Conservation (phyloP, 1,140 invertebrate genomes). For the Trachymyrmex septentrionalis region DNA sequence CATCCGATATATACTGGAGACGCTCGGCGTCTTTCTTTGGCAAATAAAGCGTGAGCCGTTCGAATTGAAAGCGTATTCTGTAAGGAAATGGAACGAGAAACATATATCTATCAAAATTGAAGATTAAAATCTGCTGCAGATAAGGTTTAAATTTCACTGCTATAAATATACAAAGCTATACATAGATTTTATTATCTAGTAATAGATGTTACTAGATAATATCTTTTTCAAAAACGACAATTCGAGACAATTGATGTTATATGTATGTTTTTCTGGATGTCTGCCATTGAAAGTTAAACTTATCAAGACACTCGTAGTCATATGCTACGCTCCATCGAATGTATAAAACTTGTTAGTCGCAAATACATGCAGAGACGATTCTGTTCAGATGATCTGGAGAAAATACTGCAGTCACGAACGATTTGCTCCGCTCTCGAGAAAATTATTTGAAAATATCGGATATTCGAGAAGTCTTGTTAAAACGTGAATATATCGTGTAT, state of each 20-base stretch:
- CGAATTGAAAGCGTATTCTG: slow-evolving; percentile 39
- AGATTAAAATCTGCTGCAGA: slow-evolving; percentile 3
- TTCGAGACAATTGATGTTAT: not conserved
- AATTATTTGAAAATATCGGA: slow-evolving; percentile 37
- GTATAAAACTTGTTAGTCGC: slow-evolving; percentile 31
- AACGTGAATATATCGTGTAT: slow-evolving; percentile 30
- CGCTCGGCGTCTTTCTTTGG: not conserved
- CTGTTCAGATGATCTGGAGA: slow-evolving; percentile 16
- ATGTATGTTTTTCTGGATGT: not conserved
- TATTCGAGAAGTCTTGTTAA: slow-evolving; percentile 39
- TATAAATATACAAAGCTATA: not conserved
- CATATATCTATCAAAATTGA: not conserved
- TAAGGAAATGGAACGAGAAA: not conserved
- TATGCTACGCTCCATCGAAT: slow-evolving; percentile 26
- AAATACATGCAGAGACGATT: slow-evolving; percentile 6
- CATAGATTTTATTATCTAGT: too few relatives aligned
- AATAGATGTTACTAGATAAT: not conserved
- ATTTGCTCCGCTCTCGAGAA: slow-evolving; percentile 23
- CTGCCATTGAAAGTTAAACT: not conserved
- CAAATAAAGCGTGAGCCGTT: slow-evolving; percentile 35
- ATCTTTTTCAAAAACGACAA: not conserved
- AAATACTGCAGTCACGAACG: slow-evolving; percentile 57
- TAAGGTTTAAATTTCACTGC: not conserved
- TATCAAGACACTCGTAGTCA: not conserved
- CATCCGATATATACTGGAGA: slow-evolving; percentile 36